A percentile compares a stretch with the other conserved stretches of the same genome.
Conservation (phyloP, 2,113 vertebrate genomes). For the Salvator merianae region DNA sequence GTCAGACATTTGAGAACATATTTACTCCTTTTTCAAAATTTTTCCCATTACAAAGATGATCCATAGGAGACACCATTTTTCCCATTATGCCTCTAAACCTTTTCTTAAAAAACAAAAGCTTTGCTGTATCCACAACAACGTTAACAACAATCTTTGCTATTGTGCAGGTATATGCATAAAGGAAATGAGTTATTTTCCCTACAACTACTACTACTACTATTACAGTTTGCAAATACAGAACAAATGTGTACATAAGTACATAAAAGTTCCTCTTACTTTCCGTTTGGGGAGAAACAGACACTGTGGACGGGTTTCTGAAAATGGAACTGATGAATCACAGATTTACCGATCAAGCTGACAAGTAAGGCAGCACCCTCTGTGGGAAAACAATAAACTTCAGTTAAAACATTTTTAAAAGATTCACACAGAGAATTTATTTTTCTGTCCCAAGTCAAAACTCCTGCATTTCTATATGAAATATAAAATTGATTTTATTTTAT, state of each 20-base stretch:
- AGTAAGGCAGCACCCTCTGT: constrained; percentile 89
- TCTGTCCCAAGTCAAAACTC: background rate
- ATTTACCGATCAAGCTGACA: constrained; percentile 85
- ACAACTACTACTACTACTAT: background rate
- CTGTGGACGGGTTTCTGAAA: constrained; percentile 92
- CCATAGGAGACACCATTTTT: background rate
- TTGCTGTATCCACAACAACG: too few species aligned
- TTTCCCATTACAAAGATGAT: background rate
- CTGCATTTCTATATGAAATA: background rate
- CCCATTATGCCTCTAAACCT: background rate
- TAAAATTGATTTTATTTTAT: background rate
- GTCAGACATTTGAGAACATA: too few species aligned
- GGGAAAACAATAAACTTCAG: constrained; percentile 25
- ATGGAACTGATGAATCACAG: constrained; percentile 89
- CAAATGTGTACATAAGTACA: background rate
- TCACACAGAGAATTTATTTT: background rate
- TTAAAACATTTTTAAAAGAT: background rate
- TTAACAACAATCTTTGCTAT: too few species aligned
- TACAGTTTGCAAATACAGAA: background rate
- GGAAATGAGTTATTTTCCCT: too few species aligned
- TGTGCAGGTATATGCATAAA: too few species aligned
- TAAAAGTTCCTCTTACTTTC: constrained; percentile 77
- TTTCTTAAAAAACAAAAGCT: background rate
- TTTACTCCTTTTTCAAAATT: too few species aligned
- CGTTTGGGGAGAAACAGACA: constrained; percentile 91